Base-by-base conservation (phyloP, 2,888 invertebrate genomes). In the Plagiodera versicolora region DNA sequence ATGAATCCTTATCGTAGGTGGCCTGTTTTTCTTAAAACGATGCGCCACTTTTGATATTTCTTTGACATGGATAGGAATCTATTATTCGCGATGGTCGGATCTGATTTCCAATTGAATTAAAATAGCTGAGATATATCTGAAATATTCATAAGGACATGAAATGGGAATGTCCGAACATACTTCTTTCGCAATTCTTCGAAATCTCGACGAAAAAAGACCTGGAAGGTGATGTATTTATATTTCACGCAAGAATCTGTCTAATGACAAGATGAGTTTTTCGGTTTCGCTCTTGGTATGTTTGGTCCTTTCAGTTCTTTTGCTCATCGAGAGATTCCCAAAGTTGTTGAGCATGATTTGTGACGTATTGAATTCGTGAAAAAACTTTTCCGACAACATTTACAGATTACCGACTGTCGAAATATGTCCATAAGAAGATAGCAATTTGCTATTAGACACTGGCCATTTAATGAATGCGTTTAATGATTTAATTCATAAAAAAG, bases 131-230 rank as follows among this genome's bases (percentile, higher is more conserved):
- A 78, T 77, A 75, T 76, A 75, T 76, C 11, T 77, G 76, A 77
- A 78, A 77, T 77, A 77, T 78, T 77, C 78, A 78, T 78, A 72
- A 74, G 70, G 72, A 77, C 77, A 77, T 72, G 75, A 73, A 71
- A 72, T 65, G 66, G 72, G 76, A 77, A 78, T 78, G 73, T 64
- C 58, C 58, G 58, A 63, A 72, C 74, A 72, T 70, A 66, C 61
- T 70, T 72, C 70, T 72, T 73, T 67, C 66, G 65, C 67, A 67
- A 70, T 72, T 73, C 73, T 61, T 66, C 67, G 73, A 73, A 74
- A 58, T 60, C 65, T 60, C 67, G 62, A 46, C 60, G 67, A 63
- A 63, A 64, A 64, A 67, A 65, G 56, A 44, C 57, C 50, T 56
- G 17, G 50, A 59, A 60, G 61, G 66, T 71, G 72, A 70, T 70